These are phyloP conservation scores for Menidia beryllina DNA, from an alignment of 2,113 vertebrate genomes.

Conservation along the genomic window DNA sequence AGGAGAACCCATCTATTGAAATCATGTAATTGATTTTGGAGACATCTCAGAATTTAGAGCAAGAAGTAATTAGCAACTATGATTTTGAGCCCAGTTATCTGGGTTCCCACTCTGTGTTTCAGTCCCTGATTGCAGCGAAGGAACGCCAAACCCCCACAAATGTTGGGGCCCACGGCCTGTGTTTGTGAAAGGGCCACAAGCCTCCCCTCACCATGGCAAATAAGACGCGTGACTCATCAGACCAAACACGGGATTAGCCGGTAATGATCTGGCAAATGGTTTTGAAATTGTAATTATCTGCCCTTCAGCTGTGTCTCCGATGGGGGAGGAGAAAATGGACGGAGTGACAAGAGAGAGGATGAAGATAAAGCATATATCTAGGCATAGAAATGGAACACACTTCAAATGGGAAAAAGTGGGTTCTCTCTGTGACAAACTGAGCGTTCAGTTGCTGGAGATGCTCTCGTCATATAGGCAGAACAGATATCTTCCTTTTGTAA, in stretches of 20 bases:
- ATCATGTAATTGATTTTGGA: no score
- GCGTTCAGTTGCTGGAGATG: neutral
- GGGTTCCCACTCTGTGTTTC: slow-evolving; percentile 6
- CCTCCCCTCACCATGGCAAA: slow-evolving; percentile 74
- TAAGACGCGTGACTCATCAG: slow-evolving; percentile 83
- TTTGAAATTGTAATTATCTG: slow-evolving; percentile 84
- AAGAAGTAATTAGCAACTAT: no score
- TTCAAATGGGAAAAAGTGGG: neutral
- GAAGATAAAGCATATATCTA: neutral
- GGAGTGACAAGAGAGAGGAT: slow-evolving; percentile 8
- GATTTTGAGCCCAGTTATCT: neutral
- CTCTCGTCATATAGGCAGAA: no score
- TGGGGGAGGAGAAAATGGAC: neutral
- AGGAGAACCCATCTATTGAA: no score
- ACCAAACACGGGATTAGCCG: slow-evolving; percentile 82
- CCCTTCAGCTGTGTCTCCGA: slow-evolving; percentile 53
- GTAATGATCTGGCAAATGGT: slow-evolving; percentile 85
- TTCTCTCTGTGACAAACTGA: no score
- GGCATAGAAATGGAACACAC: neutral
- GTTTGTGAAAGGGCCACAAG: slow-evolving; percentile 67
- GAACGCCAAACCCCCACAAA: slow-evolving; percentile 6
- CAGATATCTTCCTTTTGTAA: neutral
- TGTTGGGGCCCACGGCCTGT: slow-evolving; percentile 46
- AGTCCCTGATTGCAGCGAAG: slow-evolving; percentile 6
- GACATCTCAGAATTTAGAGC: no score